These are phyloP conservation scores for Urocitellus parryii DNA, from an alignment of 2,113 vertebrate genomes.

Conservation along the genomic window DNA sequence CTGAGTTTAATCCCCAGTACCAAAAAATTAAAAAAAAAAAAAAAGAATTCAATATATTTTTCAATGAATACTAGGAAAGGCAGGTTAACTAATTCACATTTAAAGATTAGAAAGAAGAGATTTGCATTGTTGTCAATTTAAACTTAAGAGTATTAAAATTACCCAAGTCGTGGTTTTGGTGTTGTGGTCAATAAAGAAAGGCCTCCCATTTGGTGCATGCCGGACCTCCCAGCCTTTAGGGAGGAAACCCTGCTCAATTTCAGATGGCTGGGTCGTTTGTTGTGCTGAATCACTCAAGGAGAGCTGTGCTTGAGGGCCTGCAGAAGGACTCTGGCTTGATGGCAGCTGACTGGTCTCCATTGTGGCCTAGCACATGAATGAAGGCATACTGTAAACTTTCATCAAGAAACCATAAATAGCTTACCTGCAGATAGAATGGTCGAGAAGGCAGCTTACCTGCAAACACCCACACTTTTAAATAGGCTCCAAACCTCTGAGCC, in stretches of 20 bases:
- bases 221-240: constrained; percentile 96
- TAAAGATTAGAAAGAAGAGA: neutral
- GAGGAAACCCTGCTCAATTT: constrained; percentile 89
- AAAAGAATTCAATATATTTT: neutral
- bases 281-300: constrained; percentile 84
- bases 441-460: constrained; percentile 6
- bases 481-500: neutral
- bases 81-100: neutral
- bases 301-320: constrained; percentile 78
- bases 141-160: constrained; percentile 61
- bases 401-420: constrained; percentile 20
- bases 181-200: constrained; percentile 97
- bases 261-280: constrained; percentile 81
- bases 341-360: constrained; percentile 83
- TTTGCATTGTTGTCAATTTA: neutral
- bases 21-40: neutral
- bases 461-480: neutral
- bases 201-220: constrained; percentile 93
- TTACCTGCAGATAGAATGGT: neutral
- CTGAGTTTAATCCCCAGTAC: too few species aligned
- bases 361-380: constrained; percentile 83
- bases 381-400: neutral
- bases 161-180: constrained; percentile 98
- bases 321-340: constrained; percentile 78
- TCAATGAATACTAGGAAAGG: neutral